Conservation (phyloP, 2,113 vertebrate species). For the Heptranchias perlo region DNA sequence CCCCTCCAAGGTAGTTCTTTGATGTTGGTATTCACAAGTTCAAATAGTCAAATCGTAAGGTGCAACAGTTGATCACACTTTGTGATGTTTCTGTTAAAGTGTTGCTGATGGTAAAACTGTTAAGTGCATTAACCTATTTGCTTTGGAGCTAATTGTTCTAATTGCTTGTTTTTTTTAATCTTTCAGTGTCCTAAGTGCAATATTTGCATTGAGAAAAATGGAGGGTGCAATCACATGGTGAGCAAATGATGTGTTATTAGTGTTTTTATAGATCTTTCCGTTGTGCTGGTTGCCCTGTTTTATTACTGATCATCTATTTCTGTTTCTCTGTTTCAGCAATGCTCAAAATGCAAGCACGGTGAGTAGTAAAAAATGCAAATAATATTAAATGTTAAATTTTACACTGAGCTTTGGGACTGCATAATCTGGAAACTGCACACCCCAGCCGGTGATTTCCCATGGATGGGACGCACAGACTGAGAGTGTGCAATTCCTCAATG, state of each 20-base stretch:
- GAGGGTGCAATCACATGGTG: constrained; percentile 99
- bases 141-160: not conserved
- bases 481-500: not conserved
- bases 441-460: not conserved
- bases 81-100: not conserved
- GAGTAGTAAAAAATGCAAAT: constrained; percentile 47
- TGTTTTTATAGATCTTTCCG: constrained; percentile 39
- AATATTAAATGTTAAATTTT: not conserved
- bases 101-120: not conserved
- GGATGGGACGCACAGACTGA: too few species aligned
- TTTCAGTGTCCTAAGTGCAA: constrained; percentile 98
- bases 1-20: not conserved
- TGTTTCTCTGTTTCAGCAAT: constrained; percentile 80
- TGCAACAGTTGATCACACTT: not conserved
- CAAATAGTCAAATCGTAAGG: not conserved
- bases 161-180: constrained; percentile 37
- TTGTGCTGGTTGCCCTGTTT: constrained; percentile 31
- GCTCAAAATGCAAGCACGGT: constrained; percentile 99
- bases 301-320: constrained; percentile 45
- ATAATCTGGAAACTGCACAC: not conserved
- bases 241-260: constrained; percentile 50
- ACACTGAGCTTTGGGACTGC: not conserved
- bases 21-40: not conserved
- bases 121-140: not conserved
- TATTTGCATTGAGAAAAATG: constrained; percentile 99